Base-by-base conservation (phyloP, 2,113 vertebrate species). In the Baryphthengus martii region DNA sequence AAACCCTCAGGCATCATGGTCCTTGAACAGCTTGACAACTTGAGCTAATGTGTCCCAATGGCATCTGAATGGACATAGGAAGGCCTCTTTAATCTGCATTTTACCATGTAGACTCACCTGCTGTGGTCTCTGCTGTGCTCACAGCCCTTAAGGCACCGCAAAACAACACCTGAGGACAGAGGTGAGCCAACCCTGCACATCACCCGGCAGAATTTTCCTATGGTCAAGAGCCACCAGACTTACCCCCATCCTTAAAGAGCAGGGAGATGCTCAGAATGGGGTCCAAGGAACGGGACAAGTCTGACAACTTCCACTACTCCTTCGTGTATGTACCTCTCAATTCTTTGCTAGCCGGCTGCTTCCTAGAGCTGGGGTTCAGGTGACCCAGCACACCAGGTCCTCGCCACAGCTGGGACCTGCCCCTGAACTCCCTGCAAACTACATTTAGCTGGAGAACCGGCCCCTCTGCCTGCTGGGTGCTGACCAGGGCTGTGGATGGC, bases 321-420 rank as follows among this genome's bases (percentile, higher is more conserved):
- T 53, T 47, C 47, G 11, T 25, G 14, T 40, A 11, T n/a, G 13
- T 37, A 66, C 9, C 8, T 71, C 40, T 66, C 1, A 5, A 21
- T 56, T 56, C 55, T 55, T 55, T 55, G 17, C 29, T 56, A 33
- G 33, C 17, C 29, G 50, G 20, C 44, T 73, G 81, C 37, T 53
- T 81, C 65, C 77, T 58, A 45, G 59, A 49, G 7, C 45, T 21
- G 39, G 17, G 6, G 7, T 86, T 45, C 23, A 50, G 37, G 12
- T 53, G 50, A 42, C 13, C 4, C 7, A 5, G 42, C 14, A 25
- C 5, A 13, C 15, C 0, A 0, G 24, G 29, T 6, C n/a, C 45
- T 81, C 6, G 4, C 35, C 3, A 2, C 52, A 17, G 44, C 16
- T 31, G 24, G 44, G 21, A 80, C 18, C 44, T 68, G 37, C 42